Base-by-base conservation (phyloP, 2,113 vertebrate genomes). In the Malurus cyaneus region DNA sequence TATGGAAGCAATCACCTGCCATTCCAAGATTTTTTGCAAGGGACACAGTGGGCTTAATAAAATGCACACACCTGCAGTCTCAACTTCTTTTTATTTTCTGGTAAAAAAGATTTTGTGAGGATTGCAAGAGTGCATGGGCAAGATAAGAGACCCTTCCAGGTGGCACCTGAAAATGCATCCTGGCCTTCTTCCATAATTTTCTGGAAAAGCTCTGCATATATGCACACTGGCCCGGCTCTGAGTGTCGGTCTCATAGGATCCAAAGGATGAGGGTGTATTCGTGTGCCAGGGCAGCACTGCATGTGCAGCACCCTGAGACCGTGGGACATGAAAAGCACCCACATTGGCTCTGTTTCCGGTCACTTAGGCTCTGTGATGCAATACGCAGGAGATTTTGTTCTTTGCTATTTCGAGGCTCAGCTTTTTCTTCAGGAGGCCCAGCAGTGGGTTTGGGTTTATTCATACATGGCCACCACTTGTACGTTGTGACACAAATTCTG, bases 181-280 rank as follows among this genome's bases (percentile, higher is more conserved):
- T 70, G 34, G 42, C 34, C 39, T 66, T 7, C 62, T 47, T 65
- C 46, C 50, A 6, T 19, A 0, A 25, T 73, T 73, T 86, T 90
- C 76, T 88, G 59, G 47, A 90, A 59, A 83, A 10, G 18, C 6
- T 41, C n/a, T n/a, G 62, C 19, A 25, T 41, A 3, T 24, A 26
- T 12, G 12, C 25, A 23, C 54, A 24, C 20, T 61, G 81, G 25
- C 41, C 34, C 52, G 64, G 41, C n/a, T 79, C 59, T 5, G 14
- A 59, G 49, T 0, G 2, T 23, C 24, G 80, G 31, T 23, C n/a
- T 39, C 39, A 13, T 1, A 21, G 88, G 74, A 66, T 32, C 31
- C 32, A 26, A 39, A 78, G 47, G 62, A 46, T 0, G 0, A 80
- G 39, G 0, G 2, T 32, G 7, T 4, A 26, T 42, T 24, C 0